phyloP scores from a whole-genome alignment of 2,888 invertebrate genomes.

The Galerucella calmariensis region DNA sequence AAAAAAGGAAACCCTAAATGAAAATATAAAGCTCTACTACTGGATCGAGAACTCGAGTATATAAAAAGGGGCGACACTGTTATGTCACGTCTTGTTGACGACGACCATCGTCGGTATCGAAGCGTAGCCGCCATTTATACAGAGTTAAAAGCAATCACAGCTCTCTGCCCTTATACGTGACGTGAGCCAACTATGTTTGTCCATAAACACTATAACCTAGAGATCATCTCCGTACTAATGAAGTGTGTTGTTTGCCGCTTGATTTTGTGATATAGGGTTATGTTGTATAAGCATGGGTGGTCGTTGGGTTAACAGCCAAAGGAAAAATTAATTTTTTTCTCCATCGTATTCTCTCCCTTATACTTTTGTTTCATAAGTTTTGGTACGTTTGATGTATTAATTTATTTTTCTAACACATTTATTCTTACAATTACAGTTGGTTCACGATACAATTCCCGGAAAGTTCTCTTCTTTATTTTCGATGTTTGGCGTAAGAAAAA shows the following conservation, averaged over 20 bases:
- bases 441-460: too few species aligned
- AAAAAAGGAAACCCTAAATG: background rate
- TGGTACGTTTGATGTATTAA: too few species aligned
- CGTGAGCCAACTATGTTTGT: slow-evolving; percentile 61
- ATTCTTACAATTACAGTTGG: too few species aligned
- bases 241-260: slow-evolving; percentile 62
- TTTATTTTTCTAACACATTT: too few species aligned
- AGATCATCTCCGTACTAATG: slow-evolving; percentile 63
- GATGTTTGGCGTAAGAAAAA: too few species aligned
- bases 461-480: too few species aligned
- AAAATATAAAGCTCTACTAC: slow-evolving; percentile 7
- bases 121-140: slow-evolving; percentile 42
- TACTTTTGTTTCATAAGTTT: too few species aligned
- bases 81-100: slow-evolving; percentile 30
- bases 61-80: slow-evolving; percentile 24
- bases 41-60: background rate
- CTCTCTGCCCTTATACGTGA: slow-evolving; percentile 59
- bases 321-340: too few species aligned
- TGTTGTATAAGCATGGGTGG: slow-evolving; percentile 5
- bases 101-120: slow-evolving; percentile 36
- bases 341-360: too few species aligned
- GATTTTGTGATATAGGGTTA: slow-evolving; percentile 32
- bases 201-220: slow-evolving; percentile 65
- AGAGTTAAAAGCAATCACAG: slow-evolving; percentile 54
- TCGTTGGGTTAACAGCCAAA: background rate